Evolutionary conservation across 2,113 vertebrate genomes (phyloP).

Genomic region (Nothobranchius furzeri): DNA sequence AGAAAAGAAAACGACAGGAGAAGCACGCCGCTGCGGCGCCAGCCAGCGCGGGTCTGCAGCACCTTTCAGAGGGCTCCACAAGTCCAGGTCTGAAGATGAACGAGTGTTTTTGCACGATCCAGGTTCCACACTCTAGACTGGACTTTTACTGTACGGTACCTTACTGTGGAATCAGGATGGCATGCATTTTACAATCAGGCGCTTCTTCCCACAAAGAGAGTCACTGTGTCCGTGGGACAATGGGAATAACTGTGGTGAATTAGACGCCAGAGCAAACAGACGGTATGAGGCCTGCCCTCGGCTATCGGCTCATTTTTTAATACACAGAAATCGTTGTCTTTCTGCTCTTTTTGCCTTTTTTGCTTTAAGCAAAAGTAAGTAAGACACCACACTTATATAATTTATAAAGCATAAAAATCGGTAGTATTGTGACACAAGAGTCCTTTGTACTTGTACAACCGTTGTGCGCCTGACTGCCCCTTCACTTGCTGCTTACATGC

Average conservation of each 20-base stretch:
- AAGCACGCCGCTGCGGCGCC: conserved; percentile 73
- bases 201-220: conserved; percentile 66
- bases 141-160: conserved; percentile 59
- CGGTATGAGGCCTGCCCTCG: conserved; percentile 49
- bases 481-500: conserved; percentile 80
- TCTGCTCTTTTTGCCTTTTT: conserved; percentile 61
- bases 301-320: conserved; percentile 50
- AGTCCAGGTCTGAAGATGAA: conserved; percentile 43
- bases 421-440: conserved; percentile 74
- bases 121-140: conserved; percentile 63
- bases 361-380: conserved; percentile 77
- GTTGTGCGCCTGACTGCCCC: conserved; percentile 68
- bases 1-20: conserved; percentile 79
- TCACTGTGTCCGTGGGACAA: conserved; percentile 63
- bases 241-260: conserved; percentile 60
- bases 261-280: conserved; percentile 45
- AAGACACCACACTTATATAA: conserved; percentile 80
- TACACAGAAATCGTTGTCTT: conserved; percentile 64
- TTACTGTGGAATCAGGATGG: conserved; percentile 69
- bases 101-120: conserved; percentile 59
- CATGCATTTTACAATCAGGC: conserved; percentile 82
- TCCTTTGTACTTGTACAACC: conserved; percentile 71
- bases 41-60: conserved; percentile 38
- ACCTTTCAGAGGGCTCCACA: conserved; percentile 33
- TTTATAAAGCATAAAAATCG: conserved; percentile 84